Evolutionary conservation across 2,113 vertebrate species (phyloP).

Genomic region (Naja naja): DNA sequence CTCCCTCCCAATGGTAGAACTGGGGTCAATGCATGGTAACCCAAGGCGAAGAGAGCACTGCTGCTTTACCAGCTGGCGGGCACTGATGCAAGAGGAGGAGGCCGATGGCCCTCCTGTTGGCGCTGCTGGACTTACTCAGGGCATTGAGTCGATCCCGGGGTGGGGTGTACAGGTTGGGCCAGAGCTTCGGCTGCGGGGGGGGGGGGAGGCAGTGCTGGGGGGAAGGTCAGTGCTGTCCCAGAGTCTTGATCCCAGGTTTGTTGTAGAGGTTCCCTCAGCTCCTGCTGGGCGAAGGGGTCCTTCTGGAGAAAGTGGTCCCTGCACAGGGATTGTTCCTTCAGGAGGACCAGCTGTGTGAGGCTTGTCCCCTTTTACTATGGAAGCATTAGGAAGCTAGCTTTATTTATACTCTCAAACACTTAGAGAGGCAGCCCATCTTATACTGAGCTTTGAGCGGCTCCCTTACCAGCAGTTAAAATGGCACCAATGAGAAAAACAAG

Average conservation of each 20-base stretch:
- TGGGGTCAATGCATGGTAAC: background rate
- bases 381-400: background rate
- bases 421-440: background rate
- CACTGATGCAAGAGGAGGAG: background rate
- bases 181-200: background rate
- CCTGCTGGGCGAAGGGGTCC: background rate
- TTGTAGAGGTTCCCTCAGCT: background rate
- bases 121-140: background rate
- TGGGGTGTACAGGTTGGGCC: background rate
- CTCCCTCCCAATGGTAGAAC: background rate
- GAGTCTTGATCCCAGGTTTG: background rate
- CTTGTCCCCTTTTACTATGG: background rate
- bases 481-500: background rate
- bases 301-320: background rate
- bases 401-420: background rate
- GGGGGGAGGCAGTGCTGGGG: background rate
- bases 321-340: background rate
- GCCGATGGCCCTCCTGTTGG: no score
- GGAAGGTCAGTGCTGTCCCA: background rate
- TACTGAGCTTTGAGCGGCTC: background rate
- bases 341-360: background rate
- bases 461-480: background rate
- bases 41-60: background rate
- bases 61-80: background rate
- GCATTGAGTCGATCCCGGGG: background rate